Base-by-base conservation (phyloP, 2,113 vertebrate genomes). In the Zingel zingel region DNA sequence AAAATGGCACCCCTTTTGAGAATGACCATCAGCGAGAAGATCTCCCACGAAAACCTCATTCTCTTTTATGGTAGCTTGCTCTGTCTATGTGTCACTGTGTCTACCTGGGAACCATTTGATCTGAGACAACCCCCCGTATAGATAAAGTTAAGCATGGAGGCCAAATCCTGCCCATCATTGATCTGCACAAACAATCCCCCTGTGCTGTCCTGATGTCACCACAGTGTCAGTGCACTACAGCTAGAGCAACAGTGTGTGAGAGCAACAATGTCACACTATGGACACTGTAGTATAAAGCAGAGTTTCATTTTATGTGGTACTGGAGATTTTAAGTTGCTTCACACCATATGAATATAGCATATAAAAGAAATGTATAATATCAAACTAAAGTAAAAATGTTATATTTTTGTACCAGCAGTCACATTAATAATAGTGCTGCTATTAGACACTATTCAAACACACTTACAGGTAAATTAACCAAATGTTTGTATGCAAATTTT, bases 71-170 rank as follows among this genome's bases (percentile, higher is more conserved):
- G n/a, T 27, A 50, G 36, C 64, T 50, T 78, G 75, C 56, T 84
- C 56, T 67, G 30, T 53, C 21, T 57, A 13, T 56, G 54, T 65
- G 78, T 74, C 39, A 67, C 81, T 74, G 56, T 77, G 51, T 87
- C 78, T 77, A 69, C 45, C 59, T 77, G 77, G 56, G 63, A 86
- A 54, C 73, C 65, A 80, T 87, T 82, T 83, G 78, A 86, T 78
- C 74, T 76, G 66, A 19, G 10, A 74, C 64, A 36, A 65, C 69
- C 76, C 57, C 56, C 36, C 74, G 53, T 66, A 82, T 58, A 88
- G 83, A 87, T 84, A 89, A 85, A 81, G 79, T 67, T 77, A 84
- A 92, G 71, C 84, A 81, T 86, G 88, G 92, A 89, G 83, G 89
- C 90, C 84, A 90, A 81, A 88, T 56, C 73, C 84, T 81, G 73